phyloP scores from a whole-genome alignment of 2,113 vertebrate genomes.

The Phainopepla nitens region DNA sequence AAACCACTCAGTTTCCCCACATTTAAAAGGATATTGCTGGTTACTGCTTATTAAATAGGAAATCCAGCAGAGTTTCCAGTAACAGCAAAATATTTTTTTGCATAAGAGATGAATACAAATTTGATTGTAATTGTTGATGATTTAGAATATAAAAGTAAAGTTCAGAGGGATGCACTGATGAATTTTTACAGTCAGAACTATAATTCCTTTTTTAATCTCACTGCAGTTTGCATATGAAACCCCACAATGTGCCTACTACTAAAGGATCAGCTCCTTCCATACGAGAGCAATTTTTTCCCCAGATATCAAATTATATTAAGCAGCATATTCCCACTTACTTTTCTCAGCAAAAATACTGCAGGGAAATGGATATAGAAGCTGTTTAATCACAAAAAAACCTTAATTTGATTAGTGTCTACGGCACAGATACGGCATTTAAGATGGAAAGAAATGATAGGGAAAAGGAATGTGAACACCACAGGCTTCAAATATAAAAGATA shows the following conservation, averaged over 20 bases:
- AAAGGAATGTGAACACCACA: conserved; percentile 54
- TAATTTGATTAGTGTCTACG: not conserved
- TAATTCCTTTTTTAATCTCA: not conserved
- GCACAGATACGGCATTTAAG: not conserved
- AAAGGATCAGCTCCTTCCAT: not conserved
- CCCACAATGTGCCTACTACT: conserved; percentile 19
- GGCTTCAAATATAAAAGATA: conserved; percentile 57
- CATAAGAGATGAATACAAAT: conserved; percentile 47
- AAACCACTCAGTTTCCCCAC: conserved; percentile 63
- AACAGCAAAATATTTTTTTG: conserved; percentile 52
- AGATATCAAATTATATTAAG: not conserved
- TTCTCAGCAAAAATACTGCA: conserved; percentile 18
- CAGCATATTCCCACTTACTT: conserved; percentile 3
- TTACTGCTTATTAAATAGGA: conserved; percentile 57
- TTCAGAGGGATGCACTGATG: not conserved
- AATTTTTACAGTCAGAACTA: not conserved
- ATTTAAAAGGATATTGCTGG: conserved; percentile 73
- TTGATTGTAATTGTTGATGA: conserved; percentile 14
- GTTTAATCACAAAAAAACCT: not conserved
- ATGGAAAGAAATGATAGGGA: not conserved
- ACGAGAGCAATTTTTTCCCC: not conserved
- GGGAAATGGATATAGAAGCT: not conserved
- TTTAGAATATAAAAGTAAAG: conserved; percentile 14
- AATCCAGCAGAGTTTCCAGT: conserved; percentile 43
- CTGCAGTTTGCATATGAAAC: not conserved